phyloP scores from a whole-genome alignment of 2,888 invertebrate genomes.

The Autographa gamma region DNA sequence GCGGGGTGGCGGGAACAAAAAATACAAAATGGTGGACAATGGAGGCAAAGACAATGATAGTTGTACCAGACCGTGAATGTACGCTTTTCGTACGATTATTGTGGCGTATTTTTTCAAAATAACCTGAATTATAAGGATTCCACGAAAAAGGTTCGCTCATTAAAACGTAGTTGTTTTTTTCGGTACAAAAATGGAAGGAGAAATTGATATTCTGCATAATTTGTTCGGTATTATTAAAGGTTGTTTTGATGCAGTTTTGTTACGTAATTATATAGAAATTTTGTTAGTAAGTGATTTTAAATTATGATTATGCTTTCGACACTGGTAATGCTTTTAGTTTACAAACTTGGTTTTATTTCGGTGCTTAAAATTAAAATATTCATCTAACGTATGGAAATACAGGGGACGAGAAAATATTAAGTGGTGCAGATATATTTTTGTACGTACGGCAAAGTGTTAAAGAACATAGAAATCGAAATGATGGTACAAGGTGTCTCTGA shows the following conservation, averaged over 20 bases:
- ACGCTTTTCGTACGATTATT: slow-evolving; percentile 59
- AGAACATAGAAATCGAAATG: too few species aligned
- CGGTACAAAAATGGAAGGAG: slow-evolving; percentile 25
- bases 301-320: slow-evolving; percentile 12
- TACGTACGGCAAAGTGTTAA: too few species aligned
- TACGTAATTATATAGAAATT: slow-evolving; percentile 19
- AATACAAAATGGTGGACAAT: slow-evolving; percentile 68
- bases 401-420: too few species aligned
- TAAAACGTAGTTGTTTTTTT: slow-evolving; percentile 50
- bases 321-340: neutral
- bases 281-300: slow-evolving; percentile 31
- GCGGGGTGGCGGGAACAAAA: slow-evolving; percentile 59
- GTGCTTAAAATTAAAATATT: neutral
- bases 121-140: slow-evolving; percentile 55
- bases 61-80: slow-evolving; percentile 75
- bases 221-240: slow-evolving; percentile 23
- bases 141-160: slow-evolving; percentile 54
- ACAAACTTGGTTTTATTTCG: neutral
- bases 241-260: slow-evolving; percentile 19
- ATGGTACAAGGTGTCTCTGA: too few species aligned
- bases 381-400: too few species aligned
- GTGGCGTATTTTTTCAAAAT: slow-evolving; percentile 60
- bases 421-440: too few species aligned
- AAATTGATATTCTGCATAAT: slow-evolving; percentile 49
- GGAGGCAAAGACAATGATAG: slow-evolving; percentile 72